Conservation (phyloP, 2,113 vertebrate species). For the Rhabdomys dilectus region DNA sequence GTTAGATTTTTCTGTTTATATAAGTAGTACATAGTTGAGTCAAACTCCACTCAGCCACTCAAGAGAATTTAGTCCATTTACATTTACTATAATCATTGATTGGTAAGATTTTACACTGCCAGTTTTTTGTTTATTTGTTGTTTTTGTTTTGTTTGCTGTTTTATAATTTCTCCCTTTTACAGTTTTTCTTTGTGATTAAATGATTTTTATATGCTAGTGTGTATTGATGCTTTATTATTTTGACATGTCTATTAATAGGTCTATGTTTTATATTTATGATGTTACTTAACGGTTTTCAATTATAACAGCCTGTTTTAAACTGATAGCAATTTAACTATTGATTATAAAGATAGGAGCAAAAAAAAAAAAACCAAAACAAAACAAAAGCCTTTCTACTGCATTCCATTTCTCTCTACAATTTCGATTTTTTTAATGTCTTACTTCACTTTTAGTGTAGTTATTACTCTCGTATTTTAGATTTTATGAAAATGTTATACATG, state of each 20-base stretch:
- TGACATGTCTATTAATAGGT: neutral
- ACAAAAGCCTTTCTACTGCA: neutral
- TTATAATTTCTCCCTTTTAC: neutral
- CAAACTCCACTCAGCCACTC: neutral
- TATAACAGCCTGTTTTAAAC: neutral
- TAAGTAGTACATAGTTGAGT: neutral
- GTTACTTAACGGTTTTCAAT: neutral
- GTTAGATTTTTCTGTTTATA: neutral
- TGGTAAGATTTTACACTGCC: neutral
- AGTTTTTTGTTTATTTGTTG: neutral
- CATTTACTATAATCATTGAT: neutral
- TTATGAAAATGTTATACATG: neutral
- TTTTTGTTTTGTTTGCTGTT: neutral
- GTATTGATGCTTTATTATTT: neutral
- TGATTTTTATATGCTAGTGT: neutral
- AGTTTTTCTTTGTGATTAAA: neutral
- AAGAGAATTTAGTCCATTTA: neutral
- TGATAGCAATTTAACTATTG: neutral
- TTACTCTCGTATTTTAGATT: neutral
- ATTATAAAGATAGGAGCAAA: neutral
- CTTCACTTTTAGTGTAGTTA: neutral
- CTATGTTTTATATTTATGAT: neutral
- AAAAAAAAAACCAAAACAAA: neutral
- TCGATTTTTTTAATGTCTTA: neutral
- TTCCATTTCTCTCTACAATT: neutral